Evolutionary conservation across 2,113 vertebrate genomes (phyloP), one percentile per base, ranked within the genome.

Genomic region (Odobenus rosmarus): DNA sequence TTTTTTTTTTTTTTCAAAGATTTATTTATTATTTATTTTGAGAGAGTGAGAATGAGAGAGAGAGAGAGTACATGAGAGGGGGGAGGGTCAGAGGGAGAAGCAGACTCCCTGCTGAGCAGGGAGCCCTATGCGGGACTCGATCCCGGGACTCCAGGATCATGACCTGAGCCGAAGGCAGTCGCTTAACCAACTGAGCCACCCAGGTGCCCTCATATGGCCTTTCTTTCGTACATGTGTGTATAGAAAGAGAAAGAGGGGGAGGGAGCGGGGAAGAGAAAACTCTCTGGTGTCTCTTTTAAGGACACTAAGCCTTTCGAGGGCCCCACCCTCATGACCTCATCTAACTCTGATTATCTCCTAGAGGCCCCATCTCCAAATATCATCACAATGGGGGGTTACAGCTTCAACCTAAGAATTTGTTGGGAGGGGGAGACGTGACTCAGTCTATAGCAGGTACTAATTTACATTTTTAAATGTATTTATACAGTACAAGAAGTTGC

Each of bases 401-500:
- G 51, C 81, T 94, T 88, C n/a, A 83, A 36, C 51, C 5, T 28
- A 36, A 62, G 79, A 67, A 92, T 86, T 76, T 42, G 36, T 13
- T 31, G 72, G 36, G 8, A 33, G 21, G 46, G 31, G 13, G 18
- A 8, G 21, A 2, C 5, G 36, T 0, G 61, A 0, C 49, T 86
- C 39, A 87, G 39, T 51, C 9, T 19, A 16, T 5, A 57, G 15
- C 88, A 62, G 74, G 3, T 84, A 46, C 93, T 97, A 94, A 69
- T 92, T 31, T 96, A 11, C 55, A 80, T 62, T 96, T 90, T 62
- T 86, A 96, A 62, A 49, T 51, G 95, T 97, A 46, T 98, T 88
- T 55, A 16, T 91, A 6, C 98, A 99, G 99, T 99, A 99, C 97
- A 99, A 99, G 98, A 99, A 99, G 98, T 96, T 99, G 96, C 98